phyloP scores from a whole-genome alignment of 2,888 invertebrate species.

The Polydrusus cervinus region DNA sequence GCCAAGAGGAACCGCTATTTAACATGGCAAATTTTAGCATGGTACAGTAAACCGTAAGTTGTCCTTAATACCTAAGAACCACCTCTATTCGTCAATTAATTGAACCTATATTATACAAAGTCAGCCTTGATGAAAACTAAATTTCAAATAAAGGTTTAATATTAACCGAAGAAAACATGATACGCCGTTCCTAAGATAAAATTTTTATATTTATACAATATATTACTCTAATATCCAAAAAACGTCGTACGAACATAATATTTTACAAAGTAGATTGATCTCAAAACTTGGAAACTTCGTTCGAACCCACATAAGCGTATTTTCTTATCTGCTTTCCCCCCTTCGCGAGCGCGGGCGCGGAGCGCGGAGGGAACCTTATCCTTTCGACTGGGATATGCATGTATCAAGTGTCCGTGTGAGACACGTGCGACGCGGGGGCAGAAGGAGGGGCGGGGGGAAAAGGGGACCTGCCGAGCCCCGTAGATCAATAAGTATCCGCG shows the following conservation, averaged over 20 bases:
- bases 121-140: too few species aligned
- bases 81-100: too few species aligned
- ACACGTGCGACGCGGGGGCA: slow-evolving; percentile 56
- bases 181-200: not conserved
- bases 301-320: slow-evolving; percentile 52
- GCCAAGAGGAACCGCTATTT: too few species aligned
- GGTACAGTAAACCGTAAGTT: too few species aligned
- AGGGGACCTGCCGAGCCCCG: slow-evolving; percentile 60
- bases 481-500: slow-evolving; percentile 74
- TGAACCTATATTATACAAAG: too few species aligned
- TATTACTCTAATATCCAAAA: slow-evolving; percentile 38
- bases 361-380: slow-evolving; percentile 47
- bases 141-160: too few species aligned
- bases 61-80: too few species aligned
- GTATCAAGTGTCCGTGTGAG: slow-evolving; percentile 64
- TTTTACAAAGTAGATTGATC: slow-evolving; percentile 51
- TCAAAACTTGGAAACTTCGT: slow-evolving; percentile 47
- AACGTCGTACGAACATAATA: slow-evolving; percentile 48
- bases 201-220: not conserved
- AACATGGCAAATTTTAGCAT: too few species aligned
- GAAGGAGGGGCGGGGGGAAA: slow-evolving; percentile 37
- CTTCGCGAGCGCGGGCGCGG: slow-evolving; percentile 22
- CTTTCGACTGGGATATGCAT: slow-evolving; percentile 61
- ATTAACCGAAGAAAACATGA: not conserved
- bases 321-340: slow-evolving; percentile 50